Base-by-base conservation (phyloP, 2,888 invertebrate genomes). In the Rhorus exstirpatorius region DNA sequence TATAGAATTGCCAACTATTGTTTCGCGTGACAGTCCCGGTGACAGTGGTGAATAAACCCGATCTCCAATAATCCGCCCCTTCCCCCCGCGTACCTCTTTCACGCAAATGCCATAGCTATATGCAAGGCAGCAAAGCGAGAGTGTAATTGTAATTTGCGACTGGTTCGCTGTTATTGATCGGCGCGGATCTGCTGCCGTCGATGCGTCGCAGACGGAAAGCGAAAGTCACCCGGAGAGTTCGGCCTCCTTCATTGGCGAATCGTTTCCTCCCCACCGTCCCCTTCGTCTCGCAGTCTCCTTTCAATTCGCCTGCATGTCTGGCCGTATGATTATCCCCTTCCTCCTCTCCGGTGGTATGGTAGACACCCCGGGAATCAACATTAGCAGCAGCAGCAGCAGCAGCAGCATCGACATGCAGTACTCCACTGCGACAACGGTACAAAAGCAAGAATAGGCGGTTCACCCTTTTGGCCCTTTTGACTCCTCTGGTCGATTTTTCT, bases 321-420 rank as follows among this genome's bases (percentile, higher is more conserved):
- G 90, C 83, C 89, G 92, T 92, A 92, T 92, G 91, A 92, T 93
- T 93, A 93, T 93, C 71, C 71, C 71, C 78, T 74, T 82, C 51
- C 85, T 78, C 85, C 84, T 83, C 83, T 77, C 83, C 79, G 83
- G 84, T 87, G 87, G 88, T 51, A 72, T 87, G 85, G 89, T 88
- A 87, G 85, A 88, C 84, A 85, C 81, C 85, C 38, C 70, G 65
- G 61, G 65, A 83, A 70, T 77, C 83, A 83, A 84, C 19, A 53
- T 26, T 26, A 14, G 53, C n/a, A 24, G n/a, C 53, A 53, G 53
- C 35, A 17, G 14, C 41, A 41, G 44, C 24, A 49, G 14, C 17
- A 72, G 58, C 51, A 74, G 68, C 74, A 61, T 61, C 68, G 46
- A 46, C 67, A 65, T 65, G 44, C 53, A 61, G 60, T 24, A 61